phyloP scores from a whole-genome alignment of 1,140 invertebrate genomes.

The Pantala flavescens region DNA sequence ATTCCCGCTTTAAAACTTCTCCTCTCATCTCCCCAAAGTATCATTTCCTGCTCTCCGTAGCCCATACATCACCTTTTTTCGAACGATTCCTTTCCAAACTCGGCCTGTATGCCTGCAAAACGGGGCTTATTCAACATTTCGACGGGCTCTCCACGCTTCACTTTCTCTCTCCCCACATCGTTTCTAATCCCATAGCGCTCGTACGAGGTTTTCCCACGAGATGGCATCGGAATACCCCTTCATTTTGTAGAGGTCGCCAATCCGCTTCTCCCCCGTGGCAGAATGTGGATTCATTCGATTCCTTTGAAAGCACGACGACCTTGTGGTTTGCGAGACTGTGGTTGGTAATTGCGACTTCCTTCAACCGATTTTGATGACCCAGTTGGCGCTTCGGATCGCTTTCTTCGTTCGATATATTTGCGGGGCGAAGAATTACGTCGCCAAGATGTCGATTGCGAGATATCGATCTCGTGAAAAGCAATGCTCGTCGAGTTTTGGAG shows the following conservation, averaged over 20 bases:
- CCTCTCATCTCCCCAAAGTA: background rate
- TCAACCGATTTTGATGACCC: too few species aligned
- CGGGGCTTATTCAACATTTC: background rate
- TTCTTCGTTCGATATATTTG: too few species aligned
- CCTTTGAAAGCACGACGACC: too few species aligned
- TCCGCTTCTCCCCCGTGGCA: background rate
- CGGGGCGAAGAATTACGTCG: too few species aligned
- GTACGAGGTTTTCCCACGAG: conserved; percentile 7
- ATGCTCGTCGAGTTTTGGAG: too few species aligned
- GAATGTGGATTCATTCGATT: background rate
- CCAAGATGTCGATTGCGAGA: too few species aligned
- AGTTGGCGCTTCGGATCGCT: too few species aligned
- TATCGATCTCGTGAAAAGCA: too few species aligned
- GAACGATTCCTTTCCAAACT: background rate
- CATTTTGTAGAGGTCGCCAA: background rate
- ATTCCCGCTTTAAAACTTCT: background rate
- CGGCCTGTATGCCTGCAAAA: background rate
- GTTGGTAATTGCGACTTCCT: too few species aligned
- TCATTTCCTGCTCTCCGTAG: background rate
- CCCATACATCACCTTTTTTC: background rate
- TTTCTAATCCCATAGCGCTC: background rate
- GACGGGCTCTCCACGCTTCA: background rate
- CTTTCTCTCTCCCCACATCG: background rate
- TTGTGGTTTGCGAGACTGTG: too few species aligned
- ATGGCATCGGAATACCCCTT: conserved; percentile 4